Base-by-base conservation (phyloP, 1,140 invertebrate genomes). In the Formica exsecta region DNA sequence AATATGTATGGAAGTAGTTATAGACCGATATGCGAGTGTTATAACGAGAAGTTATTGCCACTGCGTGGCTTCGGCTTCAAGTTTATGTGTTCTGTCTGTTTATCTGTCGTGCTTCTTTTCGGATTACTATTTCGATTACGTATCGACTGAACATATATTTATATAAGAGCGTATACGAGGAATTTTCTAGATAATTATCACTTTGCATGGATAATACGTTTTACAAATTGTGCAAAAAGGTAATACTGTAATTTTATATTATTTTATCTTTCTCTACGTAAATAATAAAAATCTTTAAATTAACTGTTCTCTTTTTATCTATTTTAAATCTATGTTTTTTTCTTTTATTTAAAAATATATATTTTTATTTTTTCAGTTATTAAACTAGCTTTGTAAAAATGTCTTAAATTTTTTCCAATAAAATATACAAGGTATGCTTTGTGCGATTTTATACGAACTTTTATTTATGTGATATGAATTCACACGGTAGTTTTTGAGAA, bases 11-110 rank as follows among this genome's bases (percentile, higher is more conserved):
- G 1, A 65, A 48, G n/a, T 32, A 62, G 29, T 76, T 48, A 48
- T n/a, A 64, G 38, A 32, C 16, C 25, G 19, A 64, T 64, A 61
- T 62, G 29, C 41, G 32, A 1, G n/a, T 51, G 41, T 65, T 36
- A n/a, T 65, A 41, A 65, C 41, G 11, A 65, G 16, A 51, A 73
- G 11, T 73, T 32, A 32, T 32, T 32, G 48, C 1, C n/a, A 32
- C n/a, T 36, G 25, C 19, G 48, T 64, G 25, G 9, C 11, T 77
- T 77, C 19, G n/a, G 29, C 11, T 77, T 16, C 41, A 61, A 41
- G 5, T 51, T 77, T 77, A 22, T 19, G 5, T 65, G 75, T 77
- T 64, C 29, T 64, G 16, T 51, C 59, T 65, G n/a, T 32, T 0
- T 32, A 25, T 71, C 19, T 19, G 32, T n/a, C 1, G 32, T 25